These are phyloP conservation scores for Spodoptera exigua DNA, from an alignment of 2,888 invertebrate genomes.

Conservation along the genomic window DNA sequence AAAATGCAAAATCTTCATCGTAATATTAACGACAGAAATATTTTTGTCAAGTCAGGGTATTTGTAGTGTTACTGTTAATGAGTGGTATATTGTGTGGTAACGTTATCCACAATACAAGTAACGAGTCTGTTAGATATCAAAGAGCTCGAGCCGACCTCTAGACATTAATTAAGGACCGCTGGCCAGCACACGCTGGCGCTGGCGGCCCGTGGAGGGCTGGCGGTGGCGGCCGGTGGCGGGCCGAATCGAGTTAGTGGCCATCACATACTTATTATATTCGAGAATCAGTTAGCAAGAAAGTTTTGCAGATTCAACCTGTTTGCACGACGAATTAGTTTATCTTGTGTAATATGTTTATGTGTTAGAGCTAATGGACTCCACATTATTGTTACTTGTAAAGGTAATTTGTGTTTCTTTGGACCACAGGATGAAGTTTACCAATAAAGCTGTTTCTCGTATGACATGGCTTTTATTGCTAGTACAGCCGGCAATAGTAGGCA, in stretches of 20 bases:
- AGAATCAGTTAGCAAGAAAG: conserved; percentile 46
- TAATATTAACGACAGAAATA: background rate
- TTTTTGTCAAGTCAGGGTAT: background rate
- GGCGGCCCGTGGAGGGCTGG: conserved; percentile 4
- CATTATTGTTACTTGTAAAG: conserved; percentile 27
- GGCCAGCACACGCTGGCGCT: background rate
- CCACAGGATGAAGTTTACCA: too few species aligned
- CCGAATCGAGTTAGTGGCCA: conserved; percentile 41
- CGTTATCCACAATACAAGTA: conserved; percentile 47
- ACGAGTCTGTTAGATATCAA: conserved; percentile 53
- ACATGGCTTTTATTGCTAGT: too few species aligned
- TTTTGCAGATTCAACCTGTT: conserved; percentile 28
- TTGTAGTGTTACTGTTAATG: conserved; percentile 14
- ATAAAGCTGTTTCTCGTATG: too few species aligned
- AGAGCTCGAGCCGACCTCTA: conserved; percentile 56
- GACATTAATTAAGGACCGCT: conserved; percentile 52
- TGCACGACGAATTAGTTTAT: conserved; percentile 9
- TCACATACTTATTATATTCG: conserved; percentile 43
- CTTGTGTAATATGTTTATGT: background rate
- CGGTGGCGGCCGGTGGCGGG: conserved; percentile 16
- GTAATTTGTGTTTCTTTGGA: too few species aligned
- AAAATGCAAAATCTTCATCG: background rate
- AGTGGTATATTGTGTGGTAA: conserved; percentile 23
- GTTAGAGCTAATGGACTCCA: conserved; percentile 25
- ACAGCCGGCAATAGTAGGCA: too few species aligned